Evolutionary conservation across 2,113 vertebrate species (phyloP), one percentile per base, ranked within the genome.

Genomic region (Peromyscus maniculatus): DNA sequence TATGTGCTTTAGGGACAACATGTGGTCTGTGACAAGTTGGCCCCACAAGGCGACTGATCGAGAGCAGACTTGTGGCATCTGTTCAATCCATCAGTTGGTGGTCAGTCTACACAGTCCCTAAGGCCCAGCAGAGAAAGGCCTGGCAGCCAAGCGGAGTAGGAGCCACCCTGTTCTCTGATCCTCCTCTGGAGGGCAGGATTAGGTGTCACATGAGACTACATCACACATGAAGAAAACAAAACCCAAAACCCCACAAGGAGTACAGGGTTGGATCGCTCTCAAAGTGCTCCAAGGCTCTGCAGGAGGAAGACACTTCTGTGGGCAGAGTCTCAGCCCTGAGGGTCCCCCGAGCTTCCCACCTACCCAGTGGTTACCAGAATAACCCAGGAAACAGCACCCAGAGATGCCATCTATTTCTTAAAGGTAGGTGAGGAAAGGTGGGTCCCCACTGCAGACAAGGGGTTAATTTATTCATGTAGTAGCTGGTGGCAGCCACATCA

Each of bases 1-100:
- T 0, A 2, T 4, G 0, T 0, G 49, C 33, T 1, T 5, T 11
- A 15, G 24, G 71, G 67, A 13, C 16, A 0, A n/a, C 28, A 17
- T 17, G 57, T 15, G 7, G 28, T 13, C 84, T 11, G 6, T 0
- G 66, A 15, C 4, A 66, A 36, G 55, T 22, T n/a, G 9, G 59
- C 36, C 67, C 43, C 93, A 33, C 3, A 0, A 66, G 80, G 43
- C 9, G 0, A 88, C 83, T 33, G 19, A 16, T 0, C 0, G 21
- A 62, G 19, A 36, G 59, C 1, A 0, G 33, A 11, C 2, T 0
- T 2, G 0, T 1, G 17, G 62, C 36, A 8, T 0, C 0, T 0
- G 59, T n/a, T 19, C 71, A 11, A 11, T 43, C 21, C 0, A 1
- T 15, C 26, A 3, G 16, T 5, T 55, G 0, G 17, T 33, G 66